Evolutionary conservation across 2,888 invertebrate genomes (phyloP), one percentile per base, ranked within the genome.

Genomic region (Theretra japonica): DNA sequence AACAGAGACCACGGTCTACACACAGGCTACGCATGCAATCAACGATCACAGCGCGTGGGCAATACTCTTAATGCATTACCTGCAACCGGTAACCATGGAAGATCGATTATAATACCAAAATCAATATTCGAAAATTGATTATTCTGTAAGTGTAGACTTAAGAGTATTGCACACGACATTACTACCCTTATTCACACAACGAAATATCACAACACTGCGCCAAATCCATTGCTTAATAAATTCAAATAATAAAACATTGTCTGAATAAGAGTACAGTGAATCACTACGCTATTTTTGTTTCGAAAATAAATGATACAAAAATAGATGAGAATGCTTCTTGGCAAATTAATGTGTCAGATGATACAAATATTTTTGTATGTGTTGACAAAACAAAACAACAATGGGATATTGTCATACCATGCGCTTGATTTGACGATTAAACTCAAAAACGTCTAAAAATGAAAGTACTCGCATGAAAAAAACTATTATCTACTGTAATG

Each of bases 1-100:
- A 94, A 95, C 90, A 95, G 90, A 95, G 86, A 93, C 91, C 89
- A 89, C 87, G 86, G 87, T 89, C 91, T 94, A 94, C 87, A 92
- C 90, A 92, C 90, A 91, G 88, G 88, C 92, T 87, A 85, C 83
- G 86, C 93, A 94, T 93, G 93, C 93, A 90, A 85, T 81, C 56
- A 56, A 69, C 60, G 30, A 69, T 33, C 58, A 3, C 28, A 72
- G 59, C 21, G 30, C 72, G 72, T 53, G 33, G 69, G 59, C 69
- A 69, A 30, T 50, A 65, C 62, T 23, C 48, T n/a, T 19, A n/a
- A n/a, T n/a, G n/a, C 53, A 53, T 53, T 53, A 6, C 19, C 4
- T 53, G 7, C 17, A 53, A 53, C n/a, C n/a, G 53, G n/a, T 53
- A 53, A 19, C 53, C 53, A n/a, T n/a, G 19, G n/a, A 53, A n/a